Evolutionary conservation across 2,113 vertebrate species (phyloP).

Genomic region (Otocyon megalotis): DNA sequence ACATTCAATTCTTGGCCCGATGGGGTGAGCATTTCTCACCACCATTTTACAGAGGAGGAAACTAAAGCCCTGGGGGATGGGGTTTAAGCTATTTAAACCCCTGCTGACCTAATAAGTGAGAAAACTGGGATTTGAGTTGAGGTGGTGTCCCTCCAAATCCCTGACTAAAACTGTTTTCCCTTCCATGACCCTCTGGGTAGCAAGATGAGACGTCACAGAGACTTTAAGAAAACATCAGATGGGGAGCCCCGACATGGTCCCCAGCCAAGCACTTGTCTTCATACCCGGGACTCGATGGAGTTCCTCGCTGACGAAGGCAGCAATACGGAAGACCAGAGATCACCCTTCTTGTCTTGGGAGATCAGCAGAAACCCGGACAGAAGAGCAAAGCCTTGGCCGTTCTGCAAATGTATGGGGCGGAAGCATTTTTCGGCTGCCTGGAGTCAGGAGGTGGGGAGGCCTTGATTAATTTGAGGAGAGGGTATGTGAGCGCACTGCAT

Average conservation of each 20-base stretch:
- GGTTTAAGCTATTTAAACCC: background rate
- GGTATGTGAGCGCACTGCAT: too few species aligned
- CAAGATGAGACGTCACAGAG: background rate
- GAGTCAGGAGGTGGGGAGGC: background rate
- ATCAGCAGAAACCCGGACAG: background rate
- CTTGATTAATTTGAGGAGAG: background rate
- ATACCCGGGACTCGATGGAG: background rate
- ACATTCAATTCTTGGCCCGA: background rate
- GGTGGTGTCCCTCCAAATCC: background rate
- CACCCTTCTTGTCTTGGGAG: background rate
- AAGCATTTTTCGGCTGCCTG: background rate
- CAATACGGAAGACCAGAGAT: background rate
- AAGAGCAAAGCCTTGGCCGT: background rate
- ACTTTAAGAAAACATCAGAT: background rate
- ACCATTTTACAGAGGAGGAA: background rate
- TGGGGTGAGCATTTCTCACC: background rate
- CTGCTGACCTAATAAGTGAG: background rate
- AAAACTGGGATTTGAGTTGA: background rate
- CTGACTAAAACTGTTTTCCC: background rate
- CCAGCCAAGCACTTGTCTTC: background rate
- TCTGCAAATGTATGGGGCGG: background rate
- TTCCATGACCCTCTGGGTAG: background rate
- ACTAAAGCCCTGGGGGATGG: background rate
- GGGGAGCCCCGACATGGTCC: background rate
- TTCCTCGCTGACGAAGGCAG: background rate